Evolutionary conservation across 2,113 vertebrate genomes (phyloP).

Genomic region (Sisor rabdophorus): DNA sequence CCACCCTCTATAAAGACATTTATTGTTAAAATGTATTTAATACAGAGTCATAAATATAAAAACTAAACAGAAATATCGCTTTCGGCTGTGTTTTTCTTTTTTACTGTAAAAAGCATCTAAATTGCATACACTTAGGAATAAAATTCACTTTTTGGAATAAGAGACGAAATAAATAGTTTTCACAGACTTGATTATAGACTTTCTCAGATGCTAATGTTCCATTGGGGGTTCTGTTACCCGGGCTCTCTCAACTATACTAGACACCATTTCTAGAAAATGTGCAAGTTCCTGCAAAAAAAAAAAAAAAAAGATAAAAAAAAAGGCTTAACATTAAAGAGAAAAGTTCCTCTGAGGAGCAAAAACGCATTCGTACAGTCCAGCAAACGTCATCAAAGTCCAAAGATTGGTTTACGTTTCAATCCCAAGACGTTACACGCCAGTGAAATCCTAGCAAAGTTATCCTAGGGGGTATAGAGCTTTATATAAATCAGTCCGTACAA

Average conservation of each 20-base stretch:
- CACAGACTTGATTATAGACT: neutral
- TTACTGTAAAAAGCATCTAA: neutral
- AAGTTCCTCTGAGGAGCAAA: neutral
- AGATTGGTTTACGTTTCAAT: neutral
- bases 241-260: neutral
- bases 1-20: too few relatives aligned
- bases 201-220: neutral
- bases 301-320: conserved; percentile 57
- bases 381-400: neutral
- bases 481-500: neutral
- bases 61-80: too few relatives aligned
- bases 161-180: neutral
- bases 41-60: too few relatives aligned
- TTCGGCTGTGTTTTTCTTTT: too few relatives aligned
- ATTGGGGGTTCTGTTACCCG: neutral
- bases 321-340: conserved; percentile 50
- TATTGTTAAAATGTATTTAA: too few relatives aligned
- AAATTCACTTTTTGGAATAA: neutral
- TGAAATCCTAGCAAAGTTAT: neutral
- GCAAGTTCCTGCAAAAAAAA: neutral
- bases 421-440: neutral
- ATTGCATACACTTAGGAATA: neutral
- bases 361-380: neutral
- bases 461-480: too few relatives aligned
- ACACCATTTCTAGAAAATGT: neutral